Percentiles rank a stretch among this genome's conserved stretches.
phyloP scores from a whole-genome alignment of 2,113 vertebrate species.

The Accipiter virgatus region DNA sequence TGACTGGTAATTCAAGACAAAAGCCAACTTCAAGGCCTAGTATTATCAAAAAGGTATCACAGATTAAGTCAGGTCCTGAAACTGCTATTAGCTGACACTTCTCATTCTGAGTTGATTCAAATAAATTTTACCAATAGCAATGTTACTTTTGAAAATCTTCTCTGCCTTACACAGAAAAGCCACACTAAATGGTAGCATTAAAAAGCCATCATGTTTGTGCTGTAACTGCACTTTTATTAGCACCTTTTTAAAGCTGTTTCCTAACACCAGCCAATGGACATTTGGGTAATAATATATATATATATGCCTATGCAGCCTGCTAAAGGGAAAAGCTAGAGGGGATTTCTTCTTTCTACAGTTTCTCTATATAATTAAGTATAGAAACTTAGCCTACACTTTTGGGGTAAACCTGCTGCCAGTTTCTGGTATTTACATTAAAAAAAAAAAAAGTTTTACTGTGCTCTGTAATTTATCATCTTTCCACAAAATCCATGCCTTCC shows the following conservation, averaged over 20 bases:
- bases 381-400: background rate
- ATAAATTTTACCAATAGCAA: background rate
- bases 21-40: background rate
- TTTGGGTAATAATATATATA: background rate
- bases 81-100: background rate
- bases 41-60: background rate
- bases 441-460: background rate
- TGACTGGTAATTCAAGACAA: background rate
- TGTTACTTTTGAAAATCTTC: background rate
- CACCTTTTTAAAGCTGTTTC: background rate
- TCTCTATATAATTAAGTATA: background rate
- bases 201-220: background rate
- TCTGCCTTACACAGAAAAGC: background rate
- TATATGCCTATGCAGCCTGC: background rate
- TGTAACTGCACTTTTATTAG: background rate
- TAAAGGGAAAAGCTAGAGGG: background rate
- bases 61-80: background rate
- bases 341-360: background rate
- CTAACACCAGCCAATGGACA: background rate
- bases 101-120: background rate
- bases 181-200: background rate
- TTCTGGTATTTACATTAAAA: background rate
- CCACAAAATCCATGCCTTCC: background rate
- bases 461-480: background rate
- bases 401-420: background rate